Conservation (phyloP, 2,888 invertebrate genomes). For the Cerastis rubricosa region DNA sequence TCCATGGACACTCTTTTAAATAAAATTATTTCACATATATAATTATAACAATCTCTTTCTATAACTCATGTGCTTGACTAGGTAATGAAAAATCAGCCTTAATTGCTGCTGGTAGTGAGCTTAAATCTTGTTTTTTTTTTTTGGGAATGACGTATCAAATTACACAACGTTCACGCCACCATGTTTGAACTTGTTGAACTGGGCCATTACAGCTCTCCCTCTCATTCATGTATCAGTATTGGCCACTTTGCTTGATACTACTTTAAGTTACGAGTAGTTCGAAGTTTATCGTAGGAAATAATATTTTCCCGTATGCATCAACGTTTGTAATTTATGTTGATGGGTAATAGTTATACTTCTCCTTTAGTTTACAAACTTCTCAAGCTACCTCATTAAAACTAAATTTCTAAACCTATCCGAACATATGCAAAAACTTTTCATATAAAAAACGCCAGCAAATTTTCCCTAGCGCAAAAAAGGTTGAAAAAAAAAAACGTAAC, state of each 20-base stretch:
- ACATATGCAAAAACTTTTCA: constrained; percentile 58
- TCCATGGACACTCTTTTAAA: too few relatives aligned
- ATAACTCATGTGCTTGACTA: background rate
- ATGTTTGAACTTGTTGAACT: background rate
- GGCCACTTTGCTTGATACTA: background rate
- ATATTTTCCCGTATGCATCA: background rate
- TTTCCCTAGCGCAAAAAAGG: constrained; percentile 45
- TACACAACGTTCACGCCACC: background rate
- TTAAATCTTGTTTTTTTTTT: background rate
- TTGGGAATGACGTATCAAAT: background rate
- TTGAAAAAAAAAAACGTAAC: constrained; percentile 46
- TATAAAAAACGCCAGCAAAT: constrained; percentile 50
- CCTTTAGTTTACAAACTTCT: background rate
- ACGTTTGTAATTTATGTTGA: background rate
- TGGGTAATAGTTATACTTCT: background rate
- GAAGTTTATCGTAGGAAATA: background rate
- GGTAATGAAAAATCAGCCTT: background rate
- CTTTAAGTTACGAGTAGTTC: background rate
- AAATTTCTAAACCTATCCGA: constrained; percentile 21
- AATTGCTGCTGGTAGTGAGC: background rate
- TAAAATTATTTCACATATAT: too few relatives aligned
- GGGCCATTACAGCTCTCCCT: background rate
- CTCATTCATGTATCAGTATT: background rate
- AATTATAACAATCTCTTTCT: background rate
- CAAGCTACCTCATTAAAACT: constrained; percentile 41